Conservation (phyloP, 2,888 invertebrate genomes). For the Melipona bicolor region DNA sequence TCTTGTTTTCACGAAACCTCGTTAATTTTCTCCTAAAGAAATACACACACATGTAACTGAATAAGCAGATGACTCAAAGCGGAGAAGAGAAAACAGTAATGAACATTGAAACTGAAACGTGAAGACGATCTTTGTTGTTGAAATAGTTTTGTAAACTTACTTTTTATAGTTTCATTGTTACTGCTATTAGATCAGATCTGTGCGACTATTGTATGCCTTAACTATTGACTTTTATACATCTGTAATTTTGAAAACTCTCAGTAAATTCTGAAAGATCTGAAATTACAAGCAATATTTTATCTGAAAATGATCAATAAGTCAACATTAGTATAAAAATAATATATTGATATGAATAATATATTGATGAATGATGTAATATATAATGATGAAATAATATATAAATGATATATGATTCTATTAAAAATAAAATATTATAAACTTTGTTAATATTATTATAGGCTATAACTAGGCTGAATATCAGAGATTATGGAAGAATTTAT, state of each 20-base stretch:
- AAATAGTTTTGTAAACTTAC: slow-evolving; percentile 81
- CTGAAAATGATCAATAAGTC: background rate
- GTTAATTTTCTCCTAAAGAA: background rate
- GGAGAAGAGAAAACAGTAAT: background rate
- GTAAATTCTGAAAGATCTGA: slow-evolving; percentile 15
- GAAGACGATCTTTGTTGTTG: slow-evolving; percentile 82
- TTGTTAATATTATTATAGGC: no score
- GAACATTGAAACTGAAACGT: slow-evolving; percentile 80
- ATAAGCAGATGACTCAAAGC: slow-evolving; percentile 1
- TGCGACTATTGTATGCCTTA: background rate
- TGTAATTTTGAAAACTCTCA: background rate
- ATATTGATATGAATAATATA: background rate
- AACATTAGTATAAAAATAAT: slow-evolving; percentile 36
- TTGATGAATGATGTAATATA: no score
- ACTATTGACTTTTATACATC: background rate
- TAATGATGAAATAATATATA: no score
- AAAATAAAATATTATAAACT: no score
- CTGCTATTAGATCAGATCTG: background rate
- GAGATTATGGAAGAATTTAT: background rate
- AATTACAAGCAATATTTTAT: background rate
- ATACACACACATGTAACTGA: background rate
- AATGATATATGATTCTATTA: no score
- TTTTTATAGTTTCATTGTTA: slow-evolving; percentile 67
- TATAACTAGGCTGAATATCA: background rate
- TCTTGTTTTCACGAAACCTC: background rate